phyloP scores from a whole-genome alignment of 2,797 vertebrate species.

The Natrix natrix region DNA sequence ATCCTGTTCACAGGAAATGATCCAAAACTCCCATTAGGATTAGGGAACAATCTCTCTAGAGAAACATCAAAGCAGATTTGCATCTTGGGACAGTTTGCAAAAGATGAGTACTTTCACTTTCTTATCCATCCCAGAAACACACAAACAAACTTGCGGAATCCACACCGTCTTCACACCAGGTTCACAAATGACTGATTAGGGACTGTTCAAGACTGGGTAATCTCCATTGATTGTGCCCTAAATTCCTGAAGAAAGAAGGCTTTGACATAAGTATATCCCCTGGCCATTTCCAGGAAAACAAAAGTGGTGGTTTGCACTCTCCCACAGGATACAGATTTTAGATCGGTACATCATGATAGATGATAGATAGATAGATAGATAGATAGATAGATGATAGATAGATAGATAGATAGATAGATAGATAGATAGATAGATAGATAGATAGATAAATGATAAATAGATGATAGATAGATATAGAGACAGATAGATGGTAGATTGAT shows the following conservation, averaged over 20 bases:
- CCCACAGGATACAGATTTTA: background rate
- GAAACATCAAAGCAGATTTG: background rate
- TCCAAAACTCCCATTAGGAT: constrained; percentile 25
- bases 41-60: background rate
- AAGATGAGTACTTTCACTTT: no score
- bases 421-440: no score
- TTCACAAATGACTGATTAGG: background rate
- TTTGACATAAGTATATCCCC: background rate
- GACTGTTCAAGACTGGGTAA: background rate
- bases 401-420: no score
- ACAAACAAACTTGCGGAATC: no score
- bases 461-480: no score
- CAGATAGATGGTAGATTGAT: no score
- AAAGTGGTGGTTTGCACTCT: background rate
- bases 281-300: background rate
- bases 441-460: no score
- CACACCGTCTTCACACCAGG: no score
- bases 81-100: background rate
- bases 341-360: background rate
- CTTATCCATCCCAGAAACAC: no score
- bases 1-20: background rate
- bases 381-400: no score
- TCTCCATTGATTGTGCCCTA: background rate
- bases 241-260: background rate
- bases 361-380: no score